Conservation (phyloP, 1,140 invertebrate species). For the Microplitis mediator region DNA sequence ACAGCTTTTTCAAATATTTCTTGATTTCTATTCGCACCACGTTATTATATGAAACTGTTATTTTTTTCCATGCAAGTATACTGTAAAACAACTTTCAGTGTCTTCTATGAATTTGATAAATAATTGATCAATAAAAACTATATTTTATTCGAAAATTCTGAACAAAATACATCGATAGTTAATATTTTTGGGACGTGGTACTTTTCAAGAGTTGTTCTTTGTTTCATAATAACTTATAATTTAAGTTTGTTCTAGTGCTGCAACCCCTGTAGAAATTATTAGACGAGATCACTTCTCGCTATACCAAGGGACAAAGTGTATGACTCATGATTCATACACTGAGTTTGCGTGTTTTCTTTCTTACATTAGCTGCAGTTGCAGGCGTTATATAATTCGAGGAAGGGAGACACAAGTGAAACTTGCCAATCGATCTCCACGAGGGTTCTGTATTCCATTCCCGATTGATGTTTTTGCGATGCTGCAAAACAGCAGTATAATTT, state of each 20-base stretch:
- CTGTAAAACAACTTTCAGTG: no score
- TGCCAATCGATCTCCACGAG: slow-evolving; percentile 27
- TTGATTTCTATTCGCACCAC: no score
- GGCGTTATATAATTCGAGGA: neutral
- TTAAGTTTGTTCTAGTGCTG: neutral
- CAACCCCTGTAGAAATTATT: slow-evolving; percentile 1
- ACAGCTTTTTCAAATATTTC: no score
- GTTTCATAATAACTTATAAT: neutral
- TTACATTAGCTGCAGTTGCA: slow-evolving; percentile 38
- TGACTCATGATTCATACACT: slow-evolving; percentile 1
- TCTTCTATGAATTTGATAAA: no score
- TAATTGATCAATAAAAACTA: no score
- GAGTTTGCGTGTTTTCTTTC: neutral
- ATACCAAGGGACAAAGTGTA: slow-evolving; percentile 1
- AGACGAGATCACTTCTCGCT: slow-evolving; percentile 1
- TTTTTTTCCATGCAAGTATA: no score
- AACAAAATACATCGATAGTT: no score
- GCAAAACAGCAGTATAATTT: slow-evolving; percentile 44
- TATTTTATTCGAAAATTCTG: no score
- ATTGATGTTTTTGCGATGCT: slow-evolving; percentile 39
- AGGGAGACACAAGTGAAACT: neutral
- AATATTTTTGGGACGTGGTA: neutral
- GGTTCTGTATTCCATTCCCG: slow-evolving; percentile 36
- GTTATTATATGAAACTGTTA: no score
- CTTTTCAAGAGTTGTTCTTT: neutral